A percentile compares a stretch with the other conserved stretches of the same genome.
phyloP scores from a whole-genome alignment of 1,140 invertebrate genomes.

The Musca vetustissima region DNA sequence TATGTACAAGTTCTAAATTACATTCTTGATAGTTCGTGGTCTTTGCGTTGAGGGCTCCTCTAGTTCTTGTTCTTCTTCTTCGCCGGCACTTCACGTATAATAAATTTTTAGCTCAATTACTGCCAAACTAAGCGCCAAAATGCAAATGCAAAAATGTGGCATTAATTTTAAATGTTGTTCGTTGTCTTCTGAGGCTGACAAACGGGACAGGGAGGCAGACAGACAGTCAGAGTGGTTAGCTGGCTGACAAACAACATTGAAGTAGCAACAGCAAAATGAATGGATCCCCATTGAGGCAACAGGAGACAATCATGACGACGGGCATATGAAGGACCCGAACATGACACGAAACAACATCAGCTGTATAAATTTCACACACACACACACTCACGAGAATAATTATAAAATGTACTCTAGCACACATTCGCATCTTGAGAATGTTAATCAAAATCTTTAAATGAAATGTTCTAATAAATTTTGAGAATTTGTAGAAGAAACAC shows the following conservation, averaged over 20 bases:
- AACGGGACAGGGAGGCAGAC: not conserved
- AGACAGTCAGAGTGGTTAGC: not conserved
- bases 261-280: not conserved
- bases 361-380: no score
- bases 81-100: not conserved
- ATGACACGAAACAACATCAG: no score
- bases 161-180: constrained; percentile 21
- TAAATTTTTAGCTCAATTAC: constrained; percentile 32
- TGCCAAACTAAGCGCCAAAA: constrained; percentile 29
- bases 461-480: constrained; percentile 17
- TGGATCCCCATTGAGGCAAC: not conserved
- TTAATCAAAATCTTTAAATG: constrained; percentile 23
- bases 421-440: not conserved
- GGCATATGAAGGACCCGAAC: not conserved
- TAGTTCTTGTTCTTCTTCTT: not conserved
- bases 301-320: not conserved
- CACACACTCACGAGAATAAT: no score
- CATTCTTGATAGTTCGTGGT: not conserved
- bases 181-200: not conserved
- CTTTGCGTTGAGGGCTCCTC: not conserved
- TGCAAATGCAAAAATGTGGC: constrained; percentile 21
- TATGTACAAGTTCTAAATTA: no score
- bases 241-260: no score
- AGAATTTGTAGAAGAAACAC: not conserved
- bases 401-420: no score